Conservation (phyloP, 92 coral and sea anemone genomes). For the Phenganax marumi region DNA sequence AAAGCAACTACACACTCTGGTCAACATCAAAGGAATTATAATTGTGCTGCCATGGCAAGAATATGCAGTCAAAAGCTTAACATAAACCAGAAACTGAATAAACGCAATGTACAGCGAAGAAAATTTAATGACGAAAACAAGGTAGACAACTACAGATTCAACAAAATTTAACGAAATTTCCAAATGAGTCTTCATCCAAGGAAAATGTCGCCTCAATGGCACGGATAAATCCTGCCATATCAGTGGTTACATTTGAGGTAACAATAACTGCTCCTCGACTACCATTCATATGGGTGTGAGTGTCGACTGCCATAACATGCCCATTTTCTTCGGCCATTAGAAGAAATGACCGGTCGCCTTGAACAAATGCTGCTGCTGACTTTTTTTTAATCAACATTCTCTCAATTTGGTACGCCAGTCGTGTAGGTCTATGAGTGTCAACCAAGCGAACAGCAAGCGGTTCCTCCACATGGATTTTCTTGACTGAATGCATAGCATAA, state of each 20-base stretch:
- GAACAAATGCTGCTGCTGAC: slow-evolving; percentile 20
- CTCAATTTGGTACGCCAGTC: slow-evolving; percentile 17
- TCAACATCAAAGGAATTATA: too few species aligned
- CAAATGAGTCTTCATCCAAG: neutral
- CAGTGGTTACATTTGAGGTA: neutral
- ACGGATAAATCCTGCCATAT: neutral
- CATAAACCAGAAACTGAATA: too few species aligned
- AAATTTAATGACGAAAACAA: neutral
- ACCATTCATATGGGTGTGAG: slow-evolving; percentile 29
- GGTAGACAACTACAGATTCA: neutral
- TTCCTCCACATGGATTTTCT: slow-evolving; percentile 2
- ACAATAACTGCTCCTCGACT: neutral
- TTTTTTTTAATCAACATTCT: neutral
- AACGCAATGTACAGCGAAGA: neutral
- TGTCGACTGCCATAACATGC: slow-evolving; percentile 10
- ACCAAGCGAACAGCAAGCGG: slow-evolving; percentile 21
- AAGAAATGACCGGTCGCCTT: slow-evolving; percentile 3
- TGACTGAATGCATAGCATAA: neutral
- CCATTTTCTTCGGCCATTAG: slow-evolving; percentile 11
- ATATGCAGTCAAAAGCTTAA: too few species aligned
- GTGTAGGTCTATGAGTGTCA: slow-evolving; percentile 29
- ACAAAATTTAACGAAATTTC: slow-evolving; percentile 19
- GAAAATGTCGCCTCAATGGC: neutral
- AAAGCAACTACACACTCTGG: too few species aligned
- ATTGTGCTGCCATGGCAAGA: too few species aligned